phyloP scores from a whole-genome alignment of 2,113 vertebrate genomes.

The Engraulis encrasicolus region DNA sequence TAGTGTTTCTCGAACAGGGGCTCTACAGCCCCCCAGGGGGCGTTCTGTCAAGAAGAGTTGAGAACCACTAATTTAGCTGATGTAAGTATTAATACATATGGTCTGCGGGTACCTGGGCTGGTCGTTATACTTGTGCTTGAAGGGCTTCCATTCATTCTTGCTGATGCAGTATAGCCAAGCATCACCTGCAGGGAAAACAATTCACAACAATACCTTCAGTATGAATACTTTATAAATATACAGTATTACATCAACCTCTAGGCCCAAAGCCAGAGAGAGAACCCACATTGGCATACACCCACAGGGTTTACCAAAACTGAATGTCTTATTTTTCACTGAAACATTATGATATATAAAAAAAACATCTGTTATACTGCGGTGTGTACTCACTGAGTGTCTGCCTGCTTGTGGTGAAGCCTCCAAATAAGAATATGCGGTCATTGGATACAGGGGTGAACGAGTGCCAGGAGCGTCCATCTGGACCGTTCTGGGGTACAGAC shows the following conservation, averaged over 20 bases:
- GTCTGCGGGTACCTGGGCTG: slow-evolving; percentile 83
- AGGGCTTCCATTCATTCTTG: slow-evolving; percentile 90
- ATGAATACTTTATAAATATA: too few species aligned
- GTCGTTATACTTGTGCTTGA: slow-evolving; percentile 85
- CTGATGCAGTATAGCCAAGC: slow-evolving; percentile 93
- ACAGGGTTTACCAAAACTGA: too few species aligned
- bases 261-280: too few species aligned
- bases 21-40: too few species aligned
- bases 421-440: slow-evolving; percentile 93
- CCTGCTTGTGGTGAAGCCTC: slow-evolving; percentile 95
- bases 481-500: slow-evolving; percentile 72
- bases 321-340: too few species aligned
- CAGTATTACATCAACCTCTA: too few species aligned
- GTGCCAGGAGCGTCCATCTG: slow-evolving; percentile 92
- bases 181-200: slow-evolving; percentile 81
- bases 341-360: too few species aligned
- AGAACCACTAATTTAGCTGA: too few species aligned
- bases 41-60: too few species aligned
- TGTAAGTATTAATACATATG: neutral
- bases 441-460: slow-evolving; percentile 88
- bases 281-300: too few species aligned
- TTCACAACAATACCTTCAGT: neutral
- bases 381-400: slow-evolving; percentile 89
- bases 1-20: too few species aligned
- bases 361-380: neutral